These are phyloP conservation scores for Chydorus sphaericus DNA, from an alignment of 2,888 invertebrate species.

Conservation along the genomic window DNA sequence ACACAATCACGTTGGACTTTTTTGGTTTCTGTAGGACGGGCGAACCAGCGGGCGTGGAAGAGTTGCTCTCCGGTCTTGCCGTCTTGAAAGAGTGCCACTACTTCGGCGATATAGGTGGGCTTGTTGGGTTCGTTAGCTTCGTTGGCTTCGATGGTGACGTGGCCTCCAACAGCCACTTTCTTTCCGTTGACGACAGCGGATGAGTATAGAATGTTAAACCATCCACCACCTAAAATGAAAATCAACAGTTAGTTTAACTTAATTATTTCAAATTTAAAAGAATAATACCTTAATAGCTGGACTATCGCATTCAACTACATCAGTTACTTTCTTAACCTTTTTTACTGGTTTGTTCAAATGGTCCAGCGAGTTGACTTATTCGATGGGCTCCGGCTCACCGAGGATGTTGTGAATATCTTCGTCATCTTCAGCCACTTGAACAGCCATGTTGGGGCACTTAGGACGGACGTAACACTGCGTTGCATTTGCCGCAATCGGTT, in stretches of 20 bases:
- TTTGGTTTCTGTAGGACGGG: constrained; percentile 55
- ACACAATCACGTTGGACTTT: too few species aligned
- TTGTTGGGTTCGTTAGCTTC: constrained; percentile 46
- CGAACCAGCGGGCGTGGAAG: constrained; percentile 57
- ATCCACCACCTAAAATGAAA: too few species aligned
- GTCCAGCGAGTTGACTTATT: too few species aligned
- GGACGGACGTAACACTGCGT: constrained; percentile 46
- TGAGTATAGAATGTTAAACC: constrained; percentile 19
- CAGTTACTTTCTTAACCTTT: too few species aligned
- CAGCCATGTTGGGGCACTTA: constrained; percentile 62
- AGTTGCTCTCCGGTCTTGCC: constrained; percentile 36
- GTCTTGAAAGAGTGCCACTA: constrained; percentile 61
- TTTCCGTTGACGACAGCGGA: constrained; percentile 38
- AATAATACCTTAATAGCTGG: background rate
- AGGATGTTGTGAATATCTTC: constrained; percentile 22
- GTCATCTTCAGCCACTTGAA: constrained; percentile 35
- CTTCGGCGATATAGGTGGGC: constrained; percentile 48
- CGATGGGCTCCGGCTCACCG: too few species aligned
- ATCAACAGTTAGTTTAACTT: too few species aligned
- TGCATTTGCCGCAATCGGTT: constrained; percentile 61
- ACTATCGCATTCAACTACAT: constrained; percentile 9
- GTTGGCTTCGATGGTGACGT: constrained; percentile 54
- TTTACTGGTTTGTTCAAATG: too few species aligned
- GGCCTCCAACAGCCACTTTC: constrained; percentile 45
- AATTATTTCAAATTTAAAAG: too few species aligned